Evolutionary conservation across 2,888 invertebrate genomes (phyloP), one percentile per base, ranked within the genome.

Genomic region (Gibbula magus): DNA sequence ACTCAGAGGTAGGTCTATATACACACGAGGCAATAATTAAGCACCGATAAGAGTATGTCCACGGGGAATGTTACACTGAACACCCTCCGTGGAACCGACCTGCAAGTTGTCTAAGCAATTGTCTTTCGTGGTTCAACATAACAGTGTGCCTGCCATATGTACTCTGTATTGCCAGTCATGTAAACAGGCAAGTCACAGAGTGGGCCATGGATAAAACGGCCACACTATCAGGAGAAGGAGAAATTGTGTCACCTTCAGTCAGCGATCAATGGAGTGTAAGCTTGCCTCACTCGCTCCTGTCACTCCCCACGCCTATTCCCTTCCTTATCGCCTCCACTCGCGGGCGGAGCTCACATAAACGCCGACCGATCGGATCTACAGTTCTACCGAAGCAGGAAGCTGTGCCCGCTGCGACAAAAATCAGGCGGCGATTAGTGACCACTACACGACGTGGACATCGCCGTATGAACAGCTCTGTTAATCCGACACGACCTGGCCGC

Each of bases 201-300:
- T 29, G 29, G 61, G 29, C 61, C 25, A 20, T 32, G 16, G 61
- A 29, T 22, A 29, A 1, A 25, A 29, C 61, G 25, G 2, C 61
- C 25, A 25, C 61, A 29, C 10, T 61, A 25, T 25, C 29, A 61
- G 61, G 5, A 10, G 45, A 45, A 45, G 13, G 45, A 45, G 61
- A 61, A 61, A 61, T 61, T 61, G 61, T 61, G 61, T 61, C 61
- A 61, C 61, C 61, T 61, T 61, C 45, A 45, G 61, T 4, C 61
- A 29, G 61, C 16, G 61, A 61, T 61, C 61, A 61, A 61, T 61
- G 25, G 61, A 61, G 29, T 45, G 61, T 29, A 25, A 61, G 61
- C 61, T 25, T 16, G 29, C 25, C 61, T 61, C 25, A 25, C 61
- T 25, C 61, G 61, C 61, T 13, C 18, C 61, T 61, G 61, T 61